Base-by-base conservation (phyloP, 2,113 vertebrate species). In the Austrofundulus limnaeus region DNA sequence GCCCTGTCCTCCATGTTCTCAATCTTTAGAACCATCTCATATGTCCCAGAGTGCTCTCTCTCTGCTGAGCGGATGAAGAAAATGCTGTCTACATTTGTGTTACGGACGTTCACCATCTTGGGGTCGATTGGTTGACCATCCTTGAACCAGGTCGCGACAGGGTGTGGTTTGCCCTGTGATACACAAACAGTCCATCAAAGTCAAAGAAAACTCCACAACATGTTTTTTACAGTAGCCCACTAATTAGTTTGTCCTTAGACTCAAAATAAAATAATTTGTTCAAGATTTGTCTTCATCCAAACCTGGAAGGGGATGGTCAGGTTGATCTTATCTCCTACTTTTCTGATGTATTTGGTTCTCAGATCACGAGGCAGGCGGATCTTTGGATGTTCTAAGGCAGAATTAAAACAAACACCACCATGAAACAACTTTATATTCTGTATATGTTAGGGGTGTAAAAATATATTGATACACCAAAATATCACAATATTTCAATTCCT, bases 281-380 rank as follows among this genome's bases (percentile, higher is more conserved):
- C 45, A 21, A n/a, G 15, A 12, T n/a, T 38, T 13, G 51, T 53
- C 1, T 9, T 62, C 5, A 24, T 7, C 42, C 70, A 75, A 46
- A 96, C 95, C 94, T 95, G 95, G 91, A 96, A 97, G 58, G 95
- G 94, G 74, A 97, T 92, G 59, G 92, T 81, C 16, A 97, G 87
- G 86, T 97, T 97, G 80, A 97, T 31, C 25, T 87, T 91, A 1
- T 96, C 93, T 47, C 95, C 95, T 0, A 97, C 95, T 89, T 38
- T 93, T 57, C 77, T 92, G 83, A 96, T 85, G 75, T 90, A 95
- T 8, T 94, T 96, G 76, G 94, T 93, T 58, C 95, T 94, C 41
- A 97, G 91, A 0, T 95, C 83, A 8, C 95, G 94, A 2, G 95
- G 95, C 0, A 97, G 92, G 14, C 94, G 94, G 79, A 97, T 96